Evolutionary conservation across 92 coral and sea anemone genomes (phyloP), one percentile per base, ranked within the genome.

Genomic region (Ricordea florida): DNA sequence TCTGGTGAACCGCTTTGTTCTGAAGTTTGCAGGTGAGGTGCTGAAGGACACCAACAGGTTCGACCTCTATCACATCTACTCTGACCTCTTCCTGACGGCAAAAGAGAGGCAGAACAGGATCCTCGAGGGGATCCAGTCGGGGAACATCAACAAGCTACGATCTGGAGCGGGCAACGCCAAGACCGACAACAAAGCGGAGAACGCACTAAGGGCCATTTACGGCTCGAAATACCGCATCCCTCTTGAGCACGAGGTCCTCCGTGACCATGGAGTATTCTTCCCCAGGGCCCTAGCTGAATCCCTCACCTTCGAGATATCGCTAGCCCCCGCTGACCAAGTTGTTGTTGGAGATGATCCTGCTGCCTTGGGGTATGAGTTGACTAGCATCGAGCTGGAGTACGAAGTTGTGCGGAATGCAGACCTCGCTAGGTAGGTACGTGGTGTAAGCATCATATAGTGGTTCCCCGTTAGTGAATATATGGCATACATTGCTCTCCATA

Each of bases 191-290:
- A 11, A 9, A 23, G 41, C 28, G 3, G 17, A 10, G 0, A 55
- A 55, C n/a, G 75, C 75, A 18, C 62, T 75, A 2, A 38, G 45
- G 0, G 40, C 5, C 0, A 29, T 75, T 0, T 29, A 61, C 10
- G n/a, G 53, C 4, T 32, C 31, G 17, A 53, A 53, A 27, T 73
- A 58, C 27, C 0, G 14, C 0, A 72, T 81, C 22, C 80, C 42
- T 0, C 59, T 72, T 1, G 68, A 71, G 25, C 75, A 81, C 38
- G 56, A 55, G 0, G 30, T 71, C n/a, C 40, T 41, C 11, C 18
- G n/a, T 10, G 32, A 71, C 14, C 66, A 55, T 17, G 66, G 66
- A n/a, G 68, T 71, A 0, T 24, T 71, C 35, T 71, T 36, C 16
- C 66, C 57, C 1, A 24, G 66, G 2, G 78, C 66, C 8, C 41